Conservation (phyloP, 2,113 vertebrate genomes). For the human region GRCh38 chr21:41282001-41282500, state of each 20-base stretch:
- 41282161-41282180: not conserved
- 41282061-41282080: not conserved
- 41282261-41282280: not conserved
- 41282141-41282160: not conserved
- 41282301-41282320: slow-evolving; percentile 13
- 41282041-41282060: not conserved
- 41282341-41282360: too few species aligned
- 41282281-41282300: not conserved
- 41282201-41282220: not conserved
- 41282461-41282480: slow-evolving; percentile 63
- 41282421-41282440: slow-evolving; percentile 73
- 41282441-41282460: slow-evolving; percentile 71
- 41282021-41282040: not conserved
- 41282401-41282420: slow-evolving; percentile 27
- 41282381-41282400: not conserved
- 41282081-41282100: fast-evolving
- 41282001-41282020: not conserved
- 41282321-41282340: not conserved
- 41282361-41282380: not conserved
- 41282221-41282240: slow-evolving; percentile 41
- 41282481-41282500: slow-evolving; percentile 55
- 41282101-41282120: not conserved
- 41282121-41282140: not conserved
- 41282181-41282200: not conserved
- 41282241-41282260: not conserved